phyloP scores from a whole-genome alignment of 2,797 vertebrate genomes.

The Pseudochirops corinnae region DNA sequence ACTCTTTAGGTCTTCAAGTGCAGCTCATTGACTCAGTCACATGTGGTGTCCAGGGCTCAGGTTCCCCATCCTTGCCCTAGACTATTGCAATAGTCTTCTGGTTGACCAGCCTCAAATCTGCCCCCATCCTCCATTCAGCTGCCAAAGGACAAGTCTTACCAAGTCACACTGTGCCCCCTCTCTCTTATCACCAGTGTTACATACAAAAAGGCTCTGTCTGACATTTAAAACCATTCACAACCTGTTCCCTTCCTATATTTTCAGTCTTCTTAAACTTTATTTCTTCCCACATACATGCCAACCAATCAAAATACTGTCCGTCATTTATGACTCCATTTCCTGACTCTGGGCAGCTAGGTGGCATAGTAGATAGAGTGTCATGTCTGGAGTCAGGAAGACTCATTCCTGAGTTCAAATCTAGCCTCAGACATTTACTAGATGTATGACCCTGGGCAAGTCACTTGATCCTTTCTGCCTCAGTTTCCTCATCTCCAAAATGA shows the following conservation, averaged over 20 bases:
- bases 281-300: neutral
- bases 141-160: neutral
- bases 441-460: neutral
- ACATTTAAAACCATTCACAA: neutral
- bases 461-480: neutral
- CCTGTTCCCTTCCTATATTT: neutral
- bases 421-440: neutral
- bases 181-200: neutral
- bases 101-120: neutral
- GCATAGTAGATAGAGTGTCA: neutral
- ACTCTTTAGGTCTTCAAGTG: no score
- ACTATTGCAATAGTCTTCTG: neutral
- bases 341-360: neutral
- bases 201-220: neutral
- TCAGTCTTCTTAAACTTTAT: neutral
- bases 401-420: neutral
- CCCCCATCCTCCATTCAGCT: neutral
- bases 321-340: neutral
- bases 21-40: no score
- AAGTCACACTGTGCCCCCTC: neutral
- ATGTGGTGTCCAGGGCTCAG: no score
- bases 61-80: no score
- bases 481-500: no score
- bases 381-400: neutral
- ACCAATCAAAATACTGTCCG: neutral